These are phyloP conservation scores for Trileptium ribeirensis DNA, from an alignment of 2,888 invertebrate genomes.

Conservation along the genomic window DNA sequence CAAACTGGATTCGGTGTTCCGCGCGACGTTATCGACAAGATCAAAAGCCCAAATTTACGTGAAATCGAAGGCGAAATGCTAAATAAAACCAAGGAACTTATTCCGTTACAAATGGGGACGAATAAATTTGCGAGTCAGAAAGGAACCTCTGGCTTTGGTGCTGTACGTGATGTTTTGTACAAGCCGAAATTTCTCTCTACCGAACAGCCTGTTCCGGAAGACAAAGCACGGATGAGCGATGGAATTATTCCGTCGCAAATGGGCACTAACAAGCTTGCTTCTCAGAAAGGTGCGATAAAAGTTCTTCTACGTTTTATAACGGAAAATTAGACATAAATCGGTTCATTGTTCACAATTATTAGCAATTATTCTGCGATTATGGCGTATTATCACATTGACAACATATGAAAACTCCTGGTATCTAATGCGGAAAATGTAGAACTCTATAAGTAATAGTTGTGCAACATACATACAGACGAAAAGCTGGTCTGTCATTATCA, in stretches of 20 bases:
- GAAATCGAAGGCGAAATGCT: slow-evolving; percentile 48
- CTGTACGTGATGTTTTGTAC: slow-evolving; percentile 49
- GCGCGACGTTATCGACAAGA: slow-evolving; percentile 49
- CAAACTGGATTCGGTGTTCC: slow-evolving; percentile 48
- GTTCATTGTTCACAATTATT: too few species aligned
- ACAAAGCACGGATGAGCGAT: slow-evolving; percentile 49
- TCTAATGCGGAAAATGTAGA: too few species aligned
- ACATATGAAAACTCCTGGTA: too few species aligned
- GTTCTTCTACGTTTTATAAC: too few species aligned
- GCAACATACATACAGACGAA: too few species aligned
- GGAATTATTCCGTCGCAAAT: slow-evolving; percentile 58
- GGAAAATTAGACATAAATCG: too few species aligned
- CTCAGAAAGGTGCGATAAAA: slow-evolving; percentile 55
- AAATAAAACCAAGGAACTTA: slow-evolving; percentile 44
- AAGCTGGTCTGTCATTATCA: too few species aligned
- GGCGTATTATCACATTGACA: too few species aligned
- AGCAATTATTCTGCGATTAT: too few species aligned
- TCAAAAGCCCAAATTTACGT: slow-evolving; percentile 45
- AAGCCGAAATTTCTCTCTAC: slow-evolving; percentile 48
- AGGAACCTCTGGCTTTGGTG: slow-evolving; percentile 48
- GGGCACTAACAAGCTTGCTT: slow-evolving; percentile 57
- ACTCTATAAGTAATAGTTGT: too few species aligned
- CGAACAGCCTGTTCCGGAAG: slow-evolving; percentile 47
- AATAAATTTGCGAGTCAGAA: slow-evolving; percentile 51
- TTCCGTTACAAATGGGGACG: slow-evolving; percentile 49